These are phyloP conservation scores for Dicrurus megarhynchus DNA, from an alignment of 2,113 vertebrate species.

Conservation along the genomic window DNA sequence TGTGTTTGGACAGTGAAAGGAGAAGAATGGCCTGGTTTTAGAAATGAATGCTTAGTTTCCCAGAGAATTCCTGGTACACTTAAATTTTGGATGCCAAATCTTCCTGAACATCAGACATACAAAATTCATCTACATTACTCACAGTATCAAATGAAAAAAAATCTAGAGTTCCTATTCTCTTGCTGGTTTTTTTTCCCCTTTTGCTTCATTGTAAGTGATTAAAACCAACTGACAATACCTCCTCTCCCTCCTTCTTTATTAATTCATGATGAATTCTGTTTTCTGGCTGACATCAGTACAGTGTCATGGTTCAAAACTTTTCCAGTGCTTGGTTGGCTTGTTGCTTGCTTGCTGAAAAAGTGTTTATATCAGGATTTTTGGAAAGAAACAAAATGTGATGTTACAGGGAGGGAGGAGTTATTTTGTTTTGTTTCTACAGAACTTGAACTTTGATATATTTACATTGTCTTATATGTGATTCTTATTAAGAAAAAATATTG, in stretches of 20 bases:
- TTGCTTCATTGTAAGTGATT: slow-evolving; percentile 22
- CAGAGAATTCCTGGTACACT: background rate
- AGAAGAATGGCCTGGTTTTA: background rate
- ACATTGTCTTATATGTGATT: background rate
- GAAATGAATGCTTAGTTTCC: background rate
- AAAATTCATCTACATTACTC: background rate
- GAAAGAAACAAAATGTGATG: slow-evolving; percentile 14
- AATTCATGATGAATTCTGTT: slow-evolving; percentile 38
- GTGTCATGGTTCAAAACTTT: slow-evolving; percentile 24
- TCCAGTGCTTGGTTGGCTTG: slow-evolving; percentile 28
- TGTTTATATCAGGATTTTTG: slow-evolving; percentile 27
- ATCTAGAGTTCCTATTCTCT: background rate
- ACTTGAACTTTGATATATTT: background rate
- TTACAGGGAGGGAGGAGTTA: background rate
- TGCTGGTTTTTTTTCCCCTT: background rate
- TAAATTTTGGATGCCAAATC: background rate
- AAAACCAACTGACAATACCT: slow-evolving; percentile 33
- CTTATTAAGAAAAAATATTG: background rate
- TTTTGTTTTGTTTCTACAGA: slow-evolving; percentile 16
- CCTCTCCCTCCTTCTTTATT: background rate
- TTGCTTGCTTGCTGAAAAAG: slow-evolving; percentile 3
- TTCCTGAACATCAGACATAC: background rate
- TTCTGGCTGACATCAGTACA: slow-evolving; percentile 42
- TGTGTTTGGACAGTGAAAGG: background rate
- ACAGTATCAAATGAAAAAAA: background rate